Evolutionary conservation across 2,888 invertebrate species (phyloP).

Genomic region (Bedellia somnulentella): DNA sequence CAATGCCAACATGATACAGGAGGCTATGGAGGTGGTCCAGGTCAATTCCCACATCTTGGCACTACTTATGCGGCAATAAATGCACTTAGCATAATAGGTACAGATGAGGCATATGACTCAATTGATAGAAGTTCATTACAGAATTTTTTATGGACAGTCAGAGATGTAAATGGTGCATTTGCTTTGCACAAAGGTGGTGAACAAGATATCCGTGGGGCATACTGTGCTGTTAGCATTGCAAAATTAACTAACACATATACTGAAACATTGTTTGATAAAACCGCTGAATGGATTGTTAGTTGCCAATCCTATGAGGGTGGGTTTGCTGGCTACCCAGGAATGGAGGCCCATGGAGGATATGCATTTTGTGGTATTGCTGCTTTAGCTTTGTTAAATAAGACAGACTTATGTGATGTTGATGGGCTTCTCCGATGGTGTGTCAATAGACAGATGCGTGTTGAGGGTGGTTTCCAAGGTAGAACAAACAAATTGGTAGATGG

Average conservation of each 20-base stretch:
- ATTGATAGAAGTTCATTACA: slow-evolving; percentile 79
- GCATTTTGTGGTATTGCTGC: slow-evolving; percentile 95
- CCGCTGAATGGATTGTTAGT: slow-evolving; percentile 90
- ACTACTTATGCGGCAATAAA: slow-evolving; percentile 97
- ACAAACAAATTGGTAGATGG: slow-evolving; percentile 98
- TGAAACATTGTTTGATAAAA: slow-evolving; percentile 77
- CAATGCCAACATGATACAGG: slow-evolving; percentile 78
- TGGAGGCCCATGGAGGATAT: slow-evolving; percentile 99
- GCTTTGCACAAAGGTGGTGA: slow-evolving; percentile 91
- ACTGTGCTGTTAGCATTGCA: slow-evolving; percentile 92
- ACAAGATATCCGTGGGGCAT: slow-evolving; percentile 92
- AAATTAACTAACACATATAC: slow-evolving; percentile 80
- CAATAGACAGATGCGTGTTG: slow-evolving; percentile 88
- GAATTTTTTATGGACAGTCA: slow-evolving; percentile 77
- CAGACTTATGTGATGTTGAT: slow-evolving; percentile 73
- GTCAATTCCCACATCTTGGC: slow-evolving; percentile 90
- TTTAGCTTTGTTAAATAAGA: slow-evolving; percentile 77
- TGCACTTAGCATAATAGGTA: slow-evolving; percentile 86
- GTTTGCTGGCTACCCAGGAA: slow-evolving; percentile 83
- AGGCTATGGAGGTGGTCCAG: slow-evolving; percentile 94
- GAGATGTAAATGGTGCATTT: slow-evolving; percentile 87
- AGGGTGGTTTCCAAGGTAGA: slow-evolving; percentile 97
- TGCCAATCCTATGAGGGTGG: slow-evolving; percentile 99
- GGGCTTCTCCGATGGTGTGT: slow-evolving; percentile 84
- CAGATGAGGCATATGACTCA: slow-evolving; percentile 82